Base-by-base conservation (phyloP, 2,888 invertebrate genomes). In the Erannis defoliaria region DNA sequence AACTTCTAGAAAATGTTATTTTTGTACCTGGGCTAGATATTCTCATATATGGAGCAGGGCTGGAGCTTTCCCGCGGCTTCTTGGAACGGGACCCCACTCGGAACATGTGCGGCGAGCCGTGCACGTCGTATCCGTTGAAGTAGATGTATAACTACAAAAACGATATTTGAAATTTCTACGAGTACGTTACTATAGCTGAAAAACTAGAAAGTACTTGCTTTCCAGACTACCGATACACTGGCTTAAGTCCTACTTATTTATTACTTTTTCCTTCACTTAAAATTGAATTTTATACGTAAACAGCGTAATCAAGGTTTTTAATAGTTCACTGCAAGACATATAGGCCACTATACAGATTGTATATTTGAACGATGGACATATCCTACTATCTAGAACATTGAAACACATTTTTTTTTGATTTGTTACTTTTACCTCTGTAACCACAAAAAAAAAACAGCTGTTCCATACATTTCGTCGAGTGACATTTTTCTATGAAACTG, bases 91-190 rank as follows among this genome's bases (percentile, higher is more conserved):
- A 95, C 18, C 97, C 97, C 9, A 98, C 97, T 60, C 97, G 93
- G 89, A 98, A 96, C 80, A 97, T 96, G 80, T 97, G 97, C 23
- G 98, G 98, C 10, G 97, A 98, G 5, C 97, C 98, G 64, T 90
- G 86, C 33, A 95, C 95, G 77, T 97, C 97, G 80, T 96, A 96
- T 9, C 98, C 98, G 83, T 99, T 99, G 90, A 98, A 99, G 82
- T 98, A 98, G 29, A 99, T 96, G 84, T 98, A 98, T 37, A 98
- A 95, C 90, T 96, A 88, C 56, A 82, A 86, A 21, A 74, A 18
- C 2, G 3, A 48, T 18, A 55, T 37, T n/a, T 12, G 6, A 21
- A 42, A n/a, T 14, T 5, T 40, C 26, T 38, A 38, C 12, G 1
- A 29, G 10, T 19, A 38, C 5, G 6, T 16, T n/a, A 2, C 2